Percentiles rank a stretch among this genome's conserved stretches.
These are phyloP conservation scores for Dorcus parallelipipedus DNA, from an alignment of 2,888 invertebrate species.

Conservation along the genomic window DNA sequence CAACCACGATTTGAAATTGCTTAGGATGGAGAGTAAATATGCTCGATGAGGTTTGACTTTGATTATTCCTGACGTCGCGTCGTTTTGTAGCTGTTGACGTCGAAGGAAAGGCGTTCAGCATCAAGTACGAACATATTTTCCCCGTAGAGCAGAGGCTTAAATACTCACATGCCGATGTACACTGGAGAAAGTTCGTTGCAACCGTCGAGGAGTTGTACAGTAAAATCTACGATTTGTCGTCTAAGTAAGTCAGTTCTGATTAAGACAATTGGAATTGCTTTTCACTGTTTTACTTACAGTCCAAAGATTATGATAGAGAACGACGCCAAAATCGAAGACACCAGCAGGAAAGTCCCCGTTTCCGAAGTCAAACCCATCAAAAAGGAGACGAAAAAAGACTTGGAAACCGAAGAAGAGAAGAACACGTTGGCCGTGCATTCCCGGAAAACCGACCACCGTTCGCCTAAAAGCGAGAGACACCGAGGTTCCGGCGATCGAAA, in stretches of 20 bases:
- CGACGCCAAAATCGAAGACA: slow-evolving; percentile 36
- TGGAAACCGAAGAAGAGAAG: slow-evolving; percentile 27
- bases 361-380: slow-evolving; percentile 41
- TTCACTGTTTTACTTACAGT: slow-evolving; percentile 29
- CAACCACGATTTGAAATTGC: slow-evolving; percentile 72
- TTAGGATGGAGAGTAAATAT: slow-evolving; percentile 74
- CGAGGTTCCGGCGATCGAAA: too few species aligned
- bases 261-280: background rate
- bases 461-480: slow-evolving; percentile 6
- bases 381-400: slow-evolving; percentile 34
- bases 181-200: slow-evolving; percentile 40
- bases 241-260: slow-evolving; percentile 9
- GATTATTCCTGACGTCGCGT: background rate
- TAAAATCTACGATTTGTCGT: slow-evolving; percentile 35
- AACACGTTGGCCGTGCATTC: slow-evolving; percentile 38
- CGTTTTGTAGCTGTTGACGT: slow-evolving; percentile 56
- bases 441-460: background rate
- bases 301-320: slow-evolving; percentile 47
- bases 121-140: slow-evolving; percentile 51
- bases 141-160: slow-evolving; percentile 42
- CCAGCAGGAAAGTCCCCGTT: slow-evolving; percentile 27
- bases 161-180: slow-evolving; percentile 38
- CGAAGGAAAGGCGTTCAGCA: slow-evolving; percentile 56
- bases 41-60: background rate
- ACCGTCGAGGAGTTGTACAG: slow-evolving; percentile 39